These are phyloP conservation scores for Apocheima hispidaria DNA, from an alignment of 2,888 invertebrate species.

Conservation along the genomic window DNA sequence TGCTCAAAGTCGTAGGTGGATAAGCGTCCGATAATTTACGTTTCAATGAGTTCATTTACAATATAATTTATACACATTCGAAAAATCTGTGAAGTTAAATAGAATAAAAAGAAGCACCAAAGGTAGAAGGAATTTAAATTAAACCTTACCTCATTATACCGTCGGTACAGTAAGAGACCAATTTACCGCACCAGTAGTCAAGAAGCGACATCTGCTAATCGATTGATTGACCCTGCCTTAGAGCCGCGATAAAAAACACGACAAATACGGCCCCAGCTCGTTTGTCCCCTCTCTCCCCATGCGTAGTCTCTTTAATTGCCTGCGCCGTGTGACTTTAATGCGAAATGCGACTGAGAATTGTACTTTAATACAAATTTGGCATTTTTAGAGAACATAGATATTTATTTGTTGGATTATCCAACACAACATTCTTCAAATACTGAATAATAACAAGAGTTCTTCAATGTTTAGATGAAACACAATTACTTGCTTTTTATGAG, in stretches of 20 bases:
- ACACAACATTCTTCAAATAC: too few species aligned
- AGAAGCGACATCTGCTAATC: conserved; percentile 83
- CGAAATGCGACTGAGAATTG: conserved; percentile 36
- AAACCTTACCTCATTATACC: conserved; percentile 71
- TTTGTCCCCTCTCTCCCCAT: conserved; percentile 60
- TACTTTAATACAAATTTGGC: conserved; percentile 17
- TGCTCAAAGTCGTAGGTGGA: too few species aligned
- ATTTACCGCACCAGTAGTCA: conserved; percentile 83
- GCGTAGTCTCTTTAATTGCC: conserved; percentile 62
- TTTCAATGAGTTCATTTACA: not conserved
- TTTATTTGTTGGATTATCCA: too few species aligned
- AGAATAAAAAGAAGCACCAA: conserved; percentile 14
- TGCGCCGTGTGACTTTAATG: conserved; percentile 47
- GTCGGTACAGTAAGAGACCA: conserved; percentile 69
- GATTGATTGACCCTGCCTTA: conserved; percentile 83
- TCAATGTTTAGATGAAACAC: not conserved
- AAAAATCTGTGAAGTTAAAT: not conserved
- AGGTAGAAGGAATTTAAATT: conserved; percentile 53
- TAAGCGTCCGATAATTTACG: not conserved
- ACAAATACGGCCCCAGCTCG: conserved; percentile 62
- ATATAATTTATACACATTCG: not conserved
- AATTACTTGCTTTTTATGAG: too few species aligned
- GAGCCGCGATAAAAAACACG: conserved; percentile 65
- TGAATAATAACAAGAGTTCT: too few species aligned
- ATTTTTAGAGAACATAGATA: too few species aligned